Conservation (phyloP, 1,140 invertebrate species). For the Ladona fulva region DNA sequence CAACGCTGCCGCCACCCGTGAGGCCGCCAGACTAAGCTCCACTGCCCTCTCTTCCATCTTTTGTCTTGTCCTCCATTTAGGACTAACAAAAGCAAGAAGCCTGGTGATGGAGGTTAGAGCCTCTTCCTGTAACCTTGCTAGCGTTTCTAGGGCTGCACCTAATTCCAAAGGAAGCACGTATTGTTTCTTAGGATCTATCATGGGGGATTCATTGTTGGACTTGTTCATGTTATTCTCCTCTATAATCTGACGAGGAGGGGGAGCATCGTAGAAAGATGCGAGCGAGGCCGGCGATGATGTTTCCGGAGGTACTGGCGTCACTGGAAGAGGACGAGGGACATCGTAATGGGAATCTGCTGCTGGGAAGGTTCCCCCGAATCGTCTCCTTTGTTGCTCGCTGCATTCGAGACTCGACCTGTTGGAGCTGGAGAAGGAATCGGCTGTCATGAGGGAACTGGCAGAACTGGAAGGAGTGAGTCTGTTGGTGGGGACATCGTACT, state of each 20-base stretch:
- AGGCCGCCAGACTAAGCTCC: slow-evolving; percentile 69
- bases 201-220: too few species aligned
- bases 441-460: slow-evolving; percentile 40
- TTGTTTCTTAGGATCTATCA: slow-evolving; percentile 22
- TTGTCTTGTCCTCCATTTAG: slow-evolving; percentile 66
- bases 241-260: slow-evolving; percentile 29
- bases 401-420: slow-evolving; percentile 35
- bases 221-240: too few species aligned
- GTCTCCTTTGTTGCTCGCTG: background rate
- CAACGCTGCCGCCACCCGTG: slow-evolving; percentile 61
- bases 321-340: slow-evolving; percentile 24
- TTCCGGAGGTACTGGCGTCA: background rate
- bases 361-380: background rate
- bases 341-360: slow-evolving; percentile 24
- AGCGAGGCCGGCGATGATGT: slow-evolving; percentile 16
- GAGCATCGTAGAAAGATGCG: slow-evolving; percentile 27
- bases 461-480: slow-evolving; percentile 52
- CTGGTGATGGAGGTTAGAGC: slow-evolving; percentile 31
- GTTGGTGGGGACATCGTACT: slow-evolving; percentile 44
- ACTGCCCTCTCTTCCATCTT: slow-evolving; percentile 61
- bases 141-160: slow-evolving; percentile 71
- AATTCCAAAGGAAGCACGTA: slow-evolving; percentile 64
- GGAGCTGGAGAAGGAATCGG: slow-evolving; percentile 36
- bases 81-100: slow-evolving; percentile 67
- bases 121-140: slow-evolving; percentile 52